A percentile compares a stretch with the other conserved stretches of the same genome.
These are phyloP conservation scores for Isichthys henryi DNA, from an alignment of 2,113 vertebrate species.

Conservation along the genomic window DNA sequence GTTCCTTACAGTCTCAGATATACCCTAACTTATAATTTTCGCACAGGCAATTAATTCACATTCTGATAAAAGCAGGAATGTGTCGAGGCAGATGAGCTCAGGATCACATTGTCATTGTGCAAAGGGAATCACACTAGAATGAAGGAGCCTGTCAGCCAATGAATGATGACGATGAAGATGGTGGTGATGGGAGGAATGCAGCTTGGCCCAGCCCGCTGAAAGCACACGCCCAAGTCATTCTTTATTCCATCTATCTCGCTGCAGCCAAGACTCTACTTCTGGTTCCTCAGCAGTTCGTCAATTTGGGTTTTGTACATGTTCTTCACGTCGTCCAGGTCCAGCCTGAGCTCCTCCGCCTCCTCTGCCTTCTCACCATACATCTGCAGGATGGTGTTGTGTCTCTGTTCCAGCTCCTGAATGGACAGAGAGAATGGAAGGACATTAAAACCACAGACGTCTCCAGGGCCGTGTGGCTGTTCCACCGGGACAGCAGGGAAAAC, in stretches of 20 bases:
- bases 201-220: background rate
- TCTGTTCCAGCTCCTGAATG: constrained; percentile 86
- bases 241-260: background rate
- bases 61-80: background rate
- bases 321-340: constrained; percentile 96
- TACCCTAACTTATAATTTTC: background rate
- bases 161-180: background rate
- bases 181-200: no score
- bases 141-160: background rate
- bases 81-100: background rate
- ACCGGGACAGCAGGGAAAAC: background rate
- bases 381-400: constrained; percentile 97
- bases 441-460: background rate
- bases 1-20: background rate
- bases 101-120: background rate
- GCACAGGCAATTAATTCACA: background rate
- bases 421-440: background rate
- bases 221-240: no score
- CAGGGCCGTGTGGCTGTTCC: background rate
- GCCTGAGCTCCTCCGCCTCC: constrained; percentile 86
- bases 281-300: constrained; percentile 83
- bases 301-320: constrained; percentile 98
- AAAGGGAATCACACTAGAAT: background rate
- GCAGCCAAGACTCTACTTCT: constrained; percentile 48
- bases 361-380: constrained; percentile 99